Conservation (phyloP, 2,888 invertebrate species). For the Seladonia tumulorum region DNA sequence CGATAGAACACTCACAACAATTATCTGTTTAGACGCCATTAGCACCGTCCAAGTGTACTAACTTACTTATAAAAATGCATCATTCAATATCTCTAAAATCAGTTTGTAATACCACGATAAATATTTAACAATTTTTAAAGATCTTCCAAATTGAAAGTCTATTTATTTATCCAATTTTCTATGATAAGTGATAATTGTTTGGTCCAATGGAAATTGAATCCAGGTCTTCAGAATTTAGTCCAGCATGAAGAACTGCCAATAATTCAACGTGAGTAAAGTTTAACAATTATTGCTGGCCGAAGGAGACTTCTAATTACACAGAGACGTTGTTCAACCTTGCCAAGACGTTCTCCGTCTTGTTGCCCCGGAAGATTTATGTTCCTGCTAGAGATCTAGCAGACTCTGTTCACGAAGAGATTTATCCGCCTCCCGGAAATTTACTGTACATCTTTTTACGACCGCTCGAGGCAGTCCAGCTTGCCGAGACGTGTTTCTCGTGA, state of each 20-base stretch:
- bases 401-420: slow-evolving; percentile 26
- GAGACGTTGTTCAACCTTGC: background rate
- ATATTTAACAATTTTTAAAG: background rate
- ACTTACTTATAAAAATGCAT: background rate
- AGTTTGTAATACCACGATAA: background rate
- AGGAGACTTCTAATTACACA: background rate
- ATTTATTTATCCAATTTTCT: background rate
- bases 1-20: background rate
- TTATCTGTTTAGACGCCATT: background rate
- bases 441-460: slow-evolving; percentile 6
- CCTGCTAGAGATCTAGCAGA: slow-evolving; percentile 32
- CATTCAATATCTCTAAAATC: background rate
- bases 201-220: background rate
- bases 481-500: background rate
- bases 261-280: background rate
- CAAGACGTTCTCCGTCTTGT: background rate
- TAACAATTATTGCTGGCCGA: background rate
- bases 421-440: slow-evolving; percentile 42
- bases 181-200: background rate
- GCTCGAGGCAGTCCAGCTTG: background rate
- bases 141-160: background rate
- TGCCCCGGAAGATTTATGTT: slow-evolving; percentile 28
- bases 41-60: background rate
- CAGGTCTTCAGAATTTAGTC: background rate
- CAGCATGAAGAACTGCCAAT: background rate